phyloP scores from a whole-genome alignment of 2,888 invertebrate genomes.

The Pachycephus smyrnensis region DNA sequence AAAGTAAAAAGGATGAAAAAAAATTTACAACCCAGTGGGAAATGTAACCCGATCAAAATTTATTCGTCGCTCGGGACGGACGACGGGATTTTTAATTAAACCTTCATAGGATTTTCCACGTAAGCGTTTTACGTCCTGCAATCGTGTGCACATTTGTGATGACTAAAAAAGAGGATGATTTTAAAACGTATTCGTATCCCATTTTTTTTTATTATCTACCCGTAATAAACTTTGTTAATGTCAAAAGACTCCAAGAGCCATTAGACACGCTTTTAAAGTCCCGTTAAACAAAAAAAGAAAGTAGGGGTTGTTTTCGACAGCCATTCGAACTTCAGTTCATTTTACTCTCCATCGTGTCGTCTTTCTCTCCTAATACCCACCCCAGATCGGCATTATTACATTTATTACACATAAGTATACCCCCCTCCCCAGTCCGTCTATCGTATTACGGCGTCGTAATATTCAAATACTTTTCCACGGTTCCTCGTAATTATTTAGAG shows the following conservation, averaged over 20 bases:
- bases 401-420: not conserved
- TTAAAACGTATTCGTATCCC: not conserved
- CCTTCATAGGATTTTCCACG: not conserved
- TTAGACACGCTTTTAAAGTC: not conserved
- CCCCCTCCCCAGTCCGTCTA: not conserved
- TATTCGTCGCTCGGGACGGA: not conserved
- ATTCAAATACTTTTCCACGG: not conserved
- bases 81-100: not conserved
- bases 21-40: not conserved
- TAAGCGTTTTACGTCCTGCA: not conserved
- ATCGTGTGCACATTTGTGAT: not conserved
- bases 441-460: not conserved
- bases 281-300: not conserved
- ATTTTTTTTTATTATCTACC: not conserved
- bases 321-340: not conserved
- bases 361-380: not conserved
- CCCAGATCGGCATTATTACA: not conserved
- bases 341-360: not conserved
- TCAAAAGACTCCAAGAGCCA: not conserved
- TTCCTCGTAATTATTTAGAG: not conserved
- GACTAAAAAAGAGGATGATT: not conserved
- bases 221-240: not conserved
- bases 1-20: not conserved
- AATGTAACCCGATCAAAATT: not conserved
- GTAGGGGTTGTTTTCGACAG: not conserved